Evolutionary conservation across 2,888 invertebrate genomes (phyloP), one percentile per base, ranked within the genome.

Genomic region (Zelleria hepariella): DNA sequence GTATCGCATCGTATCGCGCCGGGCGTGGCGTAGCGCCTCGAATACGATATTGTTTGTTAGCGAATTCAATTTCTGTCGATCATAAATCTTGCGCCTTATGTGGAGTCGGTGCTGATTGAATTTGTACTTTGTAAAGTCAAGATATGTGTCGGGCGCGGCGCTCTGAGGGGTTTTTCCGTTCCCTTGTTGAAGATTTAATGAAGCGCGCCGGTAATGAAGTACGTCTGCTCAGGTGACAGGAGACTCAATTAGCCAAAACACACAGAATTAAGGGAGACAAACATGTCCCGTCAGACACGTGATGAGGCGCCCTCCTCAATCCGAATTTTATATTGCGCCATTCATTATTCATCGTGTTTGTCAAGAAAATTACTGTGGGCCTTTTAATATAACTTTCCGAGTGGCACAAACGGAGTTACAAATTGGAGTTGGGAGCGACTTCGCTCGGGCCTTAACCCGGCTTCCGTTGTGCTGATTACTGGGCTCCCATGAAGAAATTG

Each of bases 1-100:
- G 47, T 42, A 83, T 80, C 81, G 82, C 55, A 32, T 47, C 32
- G 47, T 42, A 83, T 79, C 79, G 83, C 80, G 15, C 32, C 48
- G 47, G 80, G 83, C 80, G 80, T 78, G 79, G 81, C 81, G 82
- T 82, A 83, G 79, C 79, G 83, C 80, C 79, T 78, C 82, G 80
- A 84, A 85, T 86, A 83, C 85, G 82, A 84, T 87, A 87, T 88
- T 87, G 86, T 87, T 88, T 86, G 87, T 85, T 84, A 83, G 86
- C 82, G 81, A 86, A 86, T 86, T 86, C 87, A 86, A 88, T 87
- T 87, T 86, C 86, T 82, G 86, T 86, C 85, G 87, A 85, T 86
- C 86, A 87, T 87, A 87, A 87, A 87, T 87, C 87, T 87, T 85
- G 87, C 86, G 86, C 87, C 87, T 85, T 86, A 81, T 86, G 87